Percentiles rank a stretch among this genome's conserved stretches.
These are phyloP conservation scores for Odontamblyopus rebecca DNA, from an alignment of 2,797 vertebrate species.

Conservation along the genomic window DNA sequence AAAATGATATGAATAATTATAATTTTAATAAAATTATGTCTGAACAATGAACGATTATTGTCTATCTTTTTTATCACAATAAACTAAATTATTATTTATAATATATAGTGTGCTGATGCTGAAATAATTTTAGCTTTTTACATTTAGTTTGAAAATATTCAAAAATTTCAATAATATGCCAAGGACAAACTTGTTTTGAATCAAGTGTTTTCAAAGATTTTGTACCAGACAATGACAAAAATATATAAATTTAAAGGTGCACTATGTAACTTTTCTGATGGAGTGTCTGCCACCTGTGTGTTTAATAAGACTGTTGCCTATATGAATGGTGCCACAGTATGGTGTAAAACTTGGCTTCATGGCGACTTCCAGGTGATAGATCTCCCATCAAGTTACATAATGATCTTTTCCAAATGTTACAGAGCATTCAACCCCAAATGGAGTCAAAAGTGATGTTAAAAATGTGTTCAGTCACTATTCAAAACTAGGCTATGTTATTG, in stretches of 20 bases:
- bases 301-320: not conserved
- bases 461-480: not conserved
- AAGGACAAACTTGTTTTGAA: no score
- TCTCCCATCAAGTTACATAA: not conserved
- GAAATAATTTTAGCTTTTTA: not conserved
- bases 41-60: no score
- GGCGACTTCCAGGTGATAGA: not conserved
- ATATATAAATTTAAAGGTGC: not conserved
- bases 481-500: not conserved
- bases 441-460: not conserved
- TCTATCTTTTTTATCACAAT: no score
- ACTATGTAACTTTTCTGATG: not conserved
- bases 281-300: not conserved
- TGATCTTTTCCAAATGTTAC: not conserved
- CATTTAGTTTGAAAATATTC: not conserved
- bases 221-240: not conserved
- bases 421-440: not conserved
- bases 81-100: no score
- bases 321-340: no score
- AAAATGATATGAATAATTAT: no score
- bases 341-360: no score
- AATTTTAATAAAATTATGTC: no score
- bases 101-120: no score
- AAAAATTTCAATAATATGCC: no score
- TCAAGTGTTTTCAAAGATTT: not conserved